A percentile compares a stretch with the other conserved stretches of the same genome.
phyloP scores from a whole-genome alignment of 2,797 vertebrate species.

The Argya squamiceps region DNA sequence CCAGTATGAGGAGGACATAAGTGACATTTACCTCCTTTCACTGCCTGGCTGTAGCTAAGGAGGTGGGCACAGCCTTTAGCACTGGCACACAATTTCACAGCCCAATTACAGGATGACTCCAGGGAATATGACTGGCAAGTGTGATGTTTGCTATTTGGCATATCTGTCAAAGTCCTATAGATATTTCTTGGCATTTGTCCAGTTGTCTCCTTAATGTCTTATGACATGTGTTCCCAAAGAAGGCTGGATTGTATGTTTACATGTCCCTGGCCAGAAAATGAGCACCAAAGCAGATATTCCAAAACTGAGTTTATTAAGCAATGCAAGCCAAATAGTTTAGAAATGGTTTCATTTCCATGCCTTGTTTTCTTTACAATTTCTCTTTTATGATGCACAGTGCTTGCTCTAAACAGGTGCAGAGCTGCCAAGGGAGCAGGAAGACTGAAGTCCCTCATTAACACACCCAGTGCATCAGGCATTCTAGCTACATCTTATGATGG shows the following conservation, averaged over 20 bases:
- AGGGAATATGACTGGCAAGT: neutral
- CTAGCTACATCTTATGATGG: neutral
- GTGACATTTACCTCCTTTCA: neutral
- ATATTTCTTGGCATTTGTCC: slow-evolving; percentile 29
- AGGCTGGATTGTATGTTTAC: slow-evolving; percentile 1
- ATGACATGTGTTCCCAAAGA: neutral
- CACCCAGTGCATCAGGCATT: neutral
- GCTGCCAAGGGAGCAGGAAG: neutral
- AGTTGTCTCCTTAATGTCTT: slow-evolving; percentile 3
- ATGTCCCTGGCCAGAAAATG: neutral
- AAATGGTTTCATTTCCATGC: neutral
- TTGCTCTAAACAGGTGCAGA: slow-evolving; percentile 14
- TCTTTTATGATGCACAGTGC: neutral
- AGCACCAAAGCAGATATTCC: slow-evolving; percentile 1
- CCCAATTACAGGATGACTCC: neutral
- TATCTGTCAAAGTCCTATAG: slow-evolving; percentile 10
- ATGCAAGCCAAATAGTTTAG: neutral
- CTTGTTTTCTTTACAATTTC: neutral
- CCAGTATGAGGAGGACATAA: neutral
- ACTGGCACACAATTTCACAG: neutral
- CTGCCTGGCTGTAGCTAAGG: neutral
- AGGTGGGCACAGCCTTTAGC: neutral
- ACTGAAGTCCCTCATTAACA: neutral
- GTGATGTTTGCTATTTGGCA: slow-evolving; percentile 21
- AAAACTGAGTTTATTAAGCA: neutral